Evolutionary conservation across 2,888 invertebrate species (phyloP).

Genomic region (Ormyrus rosae): DNA sequence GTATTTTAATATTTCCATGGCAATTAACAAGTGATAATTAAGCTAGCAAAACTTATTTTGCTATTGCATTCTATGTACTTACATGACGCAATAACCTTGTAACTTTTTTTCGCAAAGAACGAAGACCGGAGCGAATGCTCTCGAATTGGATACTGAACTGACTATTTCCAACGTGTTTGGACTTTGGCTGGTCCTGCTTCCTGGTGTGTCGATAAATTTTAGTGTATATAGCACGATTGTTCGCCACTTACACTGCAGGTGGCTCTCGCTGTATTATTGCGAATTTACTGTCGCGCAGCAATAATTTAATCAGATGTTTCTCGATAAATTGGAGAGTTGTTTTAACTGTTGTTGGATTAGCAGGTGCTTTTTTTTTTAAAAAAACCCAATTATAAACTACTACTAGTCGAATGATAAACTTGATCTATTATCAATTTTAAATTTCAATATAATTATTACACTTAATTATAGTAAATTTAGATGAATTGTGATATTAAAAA

Average conservation of each 20-base stretch:
- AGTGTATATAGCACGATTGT: background rate
- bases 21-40: conserved; percentile 3
- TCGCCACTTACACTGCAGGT: background rate
- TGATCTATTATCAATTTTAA: too few relatives aligned
- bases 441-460: too few relatives aligned
- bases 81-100: conserved; percentile 66
- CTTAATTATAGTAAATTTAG: too few relatives aligned
- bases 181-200: too few relatives aligned
- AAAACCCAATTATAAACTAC: too few relatives aligned
- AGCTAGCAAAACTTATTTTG: background rate
- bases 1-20: conserved; percentile 50
- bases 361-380: too few relatives aligned
- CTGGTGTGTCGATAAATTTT: background rate
- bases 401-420: too few relatives aligned
- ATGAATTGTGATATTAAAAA: too few relatives aligned
- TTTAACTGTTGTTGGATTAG: background rate
- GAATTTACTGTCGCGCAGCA: background rate
- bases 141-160: conserved; percentile 21
- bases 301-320: background rate
- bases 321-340: background rate
- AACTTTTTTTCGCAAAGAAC: conserved; percentile 55
- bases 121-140: conserved; percentile 39
- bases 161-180: too few relatives aligned
- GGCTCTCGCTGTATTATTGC: background rate
- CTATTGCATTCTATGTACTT: conserved; percentile 60